Conservation (phyloP, 1,140 invertebrate species). For the Drosophila gunungcola region DNA sequence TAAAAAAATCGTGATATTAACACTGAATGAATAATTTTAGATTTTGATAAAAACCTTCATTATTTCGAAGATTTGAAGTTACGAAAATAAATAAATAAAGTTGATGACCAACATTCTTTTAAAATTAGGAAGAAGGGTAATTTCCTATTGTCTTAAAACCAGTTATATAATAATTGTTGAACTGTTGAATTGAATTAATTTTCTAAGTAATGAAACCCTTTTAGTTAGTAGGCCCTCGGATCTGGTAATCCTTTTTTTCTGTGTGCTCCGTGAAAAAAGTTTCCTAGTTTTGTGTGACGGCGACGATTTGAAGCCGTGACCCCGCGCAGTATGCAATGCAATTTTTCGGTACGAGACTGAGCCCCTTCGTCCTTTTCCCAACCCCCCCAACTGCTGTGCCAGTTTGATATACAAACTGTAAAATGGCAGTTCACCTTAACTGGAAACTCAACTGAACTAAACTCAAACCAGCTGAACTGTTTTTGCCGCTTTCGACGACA, state of each 20-base stretch:
- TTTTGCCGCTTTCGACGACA: slow-evolving; percentile 63
- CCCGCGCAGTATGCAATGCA: slow-evolving; percentile 52
- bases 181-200: no score
- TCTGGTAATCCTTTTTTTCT: background rate
- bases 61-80: background rate
- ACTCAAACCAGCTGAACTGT: slow-evolving; percentile 55
- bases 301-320: slow-evolving; percentile 76
- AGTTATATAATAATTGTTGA: no score
- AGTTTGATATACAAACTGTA: slow-evolving; percentile 76
- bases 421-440: slow-evolving; percentile 81
- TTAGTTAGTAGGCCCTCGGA: no score
- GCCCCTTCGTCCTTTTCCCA: background rate
- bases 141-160: no score
- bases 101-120: no score
- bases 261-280: slow-evolving; percentile 50
- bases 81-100: no score
- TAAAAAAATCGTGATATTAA: background rate
- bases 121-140: no score
- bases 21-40: no score
- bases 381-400: slow-evolving; percentile 27
- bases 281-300: slow-evolving; percentile 57
- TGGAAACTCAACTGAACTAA: slow-evolving; percentile 61
- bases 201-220: no score
- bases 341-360: slow-evolving; percentile 31
- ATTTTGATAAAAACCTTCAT: background rate